Base-by-base conservation (phyloP, 2,888 invertebrate genomes). In the Chouioia cunea region DNA sequence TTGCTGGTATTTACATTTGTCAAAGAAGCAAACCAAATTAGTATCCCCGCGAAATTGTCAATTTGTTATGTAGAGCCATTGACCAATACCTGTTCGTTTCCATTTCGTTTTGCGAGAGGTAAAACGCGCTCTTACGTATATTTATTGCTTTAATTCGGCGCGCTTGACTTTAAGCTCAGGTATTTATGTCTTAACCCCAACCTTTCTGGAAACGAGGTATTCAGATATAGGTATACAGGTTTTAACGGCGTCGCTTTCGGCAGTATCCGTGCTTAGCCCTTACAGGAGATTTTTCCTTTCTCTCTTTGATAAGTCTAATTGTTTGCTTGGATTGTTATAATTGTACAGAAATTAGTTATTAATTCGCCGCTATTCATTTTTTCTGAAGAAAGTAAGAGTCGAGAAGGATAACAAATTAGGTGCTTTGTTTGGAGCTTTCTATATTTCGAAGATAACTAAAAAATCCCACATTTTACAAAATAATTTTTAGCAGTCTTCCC, bases 131-230 rank as follows among this genome's bases (percentile, higher is more conserved):
- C 71, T 74, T 70, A 75, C 75, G 76, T 77, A 75, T 80, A 80
- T 78, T 79, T 80, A 77, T 77, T 76, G 74, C 76, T 79, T 78
- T 79, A 80, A 81, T 81, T 80, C 78, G 74, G 74, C 73, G n/a
- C 69, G 75, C 20, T 63, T 36, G n/a, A 47, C 58, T 53, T 64
- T 77, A 76, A 80, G 78, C 76, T 6, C 72, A 67, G 77, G 76
- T 80, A 79, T 81, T 80, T 80, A 79, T 78, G 79, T 78, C 79
- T 77, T 75, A 77, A 79, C 78, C 78, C 69, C 6, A 27, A 4
- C 27, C 27, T 27, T 27, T 27, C 6, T 27, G 53, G 73, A 74
- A 78, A 76, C 27, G 27, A 76, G 78, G 67, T 73, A 74, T 74
- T 73, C 70, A 46, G 71, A 4, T 4, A 6, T 75, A 73, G 67